Evolutionary conservation across 2,797 vertebrate species (phyloP), one percentile per base, ranked within the genome.

Genomic region (Dryobates pubescens): DNA sequence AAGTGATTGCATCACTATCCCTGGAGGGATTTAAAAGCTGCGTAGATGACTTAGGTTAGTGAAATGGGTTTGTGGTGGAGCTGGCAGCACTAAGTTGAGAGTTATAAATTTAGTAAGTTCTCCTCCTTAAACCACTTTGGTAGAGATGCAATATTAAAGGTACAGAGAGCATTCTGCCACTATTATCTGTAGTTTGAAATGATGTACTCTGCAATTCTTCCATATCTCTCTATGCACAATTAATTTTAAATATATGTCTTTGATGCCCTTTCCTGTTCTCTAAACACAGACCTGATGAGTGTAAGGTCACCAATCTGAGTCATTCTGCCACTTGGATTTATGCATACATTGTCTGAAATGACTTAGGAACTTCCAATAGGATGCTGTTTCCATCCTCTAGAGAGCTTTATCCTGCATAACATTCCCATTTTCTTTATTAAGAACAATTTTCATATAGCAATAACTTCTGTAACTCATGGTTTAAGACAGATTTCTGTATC

Each of bases 231-330:
- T 79, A 22, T 36, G 30, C 20, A 64, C 36, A 64, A 71, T 89
- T 76, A n/a, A 65, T 89, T 89, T 95, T 29, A 85, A 86, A 81
- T 45, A 56, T 12, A 22, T 61, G 23, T 53, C 63, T 77, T 93
- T 72, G 2, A 19, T 91, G 38, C 22, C 45, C 30, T 86, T 92
- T 64, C 36, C 36, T 59, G 41, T 65, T 77, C 57, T 70, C 20
- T 68, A 72, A 92, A 47, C 45, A n/a, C 22, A 59, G 17, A 72
- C 11, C 61, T 13, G 10, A 14, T 32, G 54, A 81, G 9, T 38
- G 41, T 65, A 61, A 51, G 22, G 22, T 72, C 56, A 59, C n/a
- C 43, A n/a, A 4, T 80, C 5, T 24, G 61, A 67, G 53, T 70
- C 64, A 47, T 82, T 23, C 24, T 70, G 65, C 63, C 71, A 30